Conservation (phyloP, 1,140 invertebrate genomes). For the Hesperophylax magnus region DNA sequence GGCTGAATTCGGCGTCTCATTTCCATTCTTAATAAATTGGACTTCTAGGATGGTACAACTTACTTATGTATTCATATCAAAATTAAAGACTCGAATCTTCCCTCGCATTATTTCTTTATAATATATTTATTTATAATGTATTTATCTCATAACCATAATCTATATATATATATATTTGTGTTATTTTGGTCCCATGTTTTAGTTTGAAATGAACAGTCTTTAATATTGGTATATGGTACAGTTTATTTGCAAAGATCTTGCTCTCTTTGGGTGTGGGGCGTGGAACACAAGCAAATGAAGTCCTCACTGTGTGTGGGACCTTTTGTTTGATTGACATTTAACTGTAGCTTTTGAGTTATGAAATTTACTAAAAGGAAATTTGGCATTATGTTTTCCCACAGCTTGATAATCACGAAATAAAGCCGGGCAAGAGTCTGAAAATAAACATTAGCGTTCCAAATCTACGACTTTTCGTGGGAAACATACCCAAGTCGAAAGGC, state of each 20-base stretch:
- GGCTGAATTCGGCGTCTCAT: neutral
- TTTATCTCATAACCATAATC: neutral
- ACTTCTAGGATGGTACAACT: conserved; percentile 20
- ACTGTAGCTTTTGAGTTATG: conserved; percentile 23
- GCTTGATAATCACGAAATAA: conserved; percentile 99
- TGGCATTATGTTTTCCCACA: conserved; percentile 77
- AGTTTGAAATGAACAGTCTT: conserved; percentile 34
- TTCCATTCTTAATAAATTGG: conserved; percentile 7
- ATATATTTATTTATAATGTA: neutral
- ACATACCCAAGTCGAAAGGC: conserved; percentile 99
- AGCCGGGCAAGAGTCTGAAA: conserved; percentile 98
- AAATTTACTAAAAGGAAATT: conserved; percentile 55
- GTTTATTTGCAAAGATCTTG: conserved; percentile 29
- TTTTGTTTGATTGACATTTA: neutral
- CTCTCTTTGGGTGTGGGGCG: conserved; percentile 30
- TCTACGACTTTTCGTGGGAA: conserved; percentile 99
- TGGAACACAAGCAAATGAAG: conserved; percentile 11
- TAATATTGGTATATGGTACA: conserved; percentile 39
- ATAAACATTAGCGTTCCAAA: conserved; percentile 99
- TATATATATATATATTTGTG: neutral
- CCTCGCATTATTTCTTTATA: conserved; percentile 1
- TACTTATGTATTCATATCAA: conserved; percentile 21
- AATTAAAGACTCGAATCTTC: conserved; percentile 24
- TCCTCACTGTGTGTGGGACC: neutral
- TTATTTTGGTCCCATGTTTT: neutral